Evolutionary conservation across 2,113 vertebrate genomes (phyloP), one percentile per base, ranked within the genome.

Genomic region (Ameiurus melas): DNA sequence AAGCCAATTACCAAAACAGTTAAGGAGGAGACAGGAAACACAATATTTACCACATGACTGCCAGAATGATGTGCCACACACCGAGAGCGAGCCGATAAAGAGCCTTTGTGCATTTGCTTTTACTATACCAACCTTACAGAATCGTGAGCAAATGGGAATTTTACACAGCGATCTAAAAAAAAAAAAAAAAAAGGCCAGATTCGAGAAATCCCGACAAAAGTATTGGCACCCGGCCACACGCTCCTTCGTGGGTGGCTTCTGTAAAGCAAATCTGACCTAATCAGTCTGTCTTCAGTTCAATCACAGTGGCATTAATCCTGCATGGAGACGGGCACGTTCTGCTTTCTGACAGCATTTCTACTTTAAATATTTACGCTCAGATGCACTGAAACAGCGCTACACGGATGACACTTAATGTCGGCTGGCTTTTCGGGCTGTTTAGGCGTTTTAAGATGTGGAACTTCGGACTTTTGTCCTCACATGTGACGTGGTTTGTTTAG

Each of bases 1-100:
- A 96, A 95, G 94, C 91, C 94, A 96, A 96, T 95, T 96, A 95
- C 93, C 93, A 94, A 94, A 95, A 95, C 93, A 94, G 95, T 95
- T 95, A 94, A 94, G 93, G 92, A 95, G 94, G 94, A 94, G 94
- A 95, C 94, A 95, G 94, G 93, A 95, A 95, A 93, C 92, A 94
- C 94, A 95, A 95, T 95, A 95, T 95, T 95, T 95, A 95, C 93
- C 93, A 95, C 92, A 95, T 94, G 93, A 95, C 91, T 95, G 93
- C 92, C 92, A 94, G 91, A 92, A 92, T 92, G 91, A 95, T 92
- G 92, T 93, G 89, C 92, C 91, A 91, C 94, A 94, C 93, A 92
- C 91, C 89, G 88, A 27, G 85, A 85, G 83, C n/a, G 19, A 60
- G 22, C 85, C 82, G 85, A 89, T 92, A 90, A 89, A 89, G 86